These are phyloP conservation scores for Podarcis siculus DNA, from an alignment of 2,797 vertebrate genomes.

Conservation along the genomic window DNA sequence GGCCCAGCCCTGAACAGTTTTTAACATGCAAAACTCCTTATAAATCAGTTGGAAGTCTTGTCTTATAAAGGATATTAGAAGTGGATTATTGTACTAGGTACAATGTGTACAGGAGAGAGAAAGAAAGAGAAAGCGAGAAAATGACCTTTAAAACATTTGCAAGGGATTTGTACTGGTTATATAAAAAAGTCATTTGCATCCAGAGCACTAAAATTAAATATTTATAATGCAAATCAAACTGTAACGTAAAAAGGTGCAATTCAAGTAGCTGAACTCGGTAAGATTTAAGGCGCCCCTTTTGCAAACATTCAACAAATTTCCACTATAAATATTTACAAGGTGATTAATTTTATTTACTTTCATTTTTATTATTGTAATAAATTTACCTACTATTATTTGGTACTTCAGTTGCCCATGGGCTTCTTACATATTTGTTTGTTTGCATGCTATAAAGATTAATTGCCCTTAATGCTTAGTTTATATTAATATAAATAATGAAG, in stretches of 20 bases:
- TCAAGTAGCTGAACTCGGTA: neutral
- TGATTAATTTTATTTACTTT: neutral
- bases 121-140: neutral
- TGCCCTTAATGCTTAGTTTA: no score
- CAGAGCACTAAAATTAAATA: neutral
- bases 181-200: neutral
- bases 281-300: neutral
- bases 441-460: no score
- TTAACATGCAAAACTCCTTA: neutral
- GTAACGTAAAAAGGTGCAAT: neutral
- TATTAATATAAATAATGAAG: neutral
- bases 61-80: neutral
- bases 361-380: neutral
- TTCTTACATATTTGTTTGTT: neutral
- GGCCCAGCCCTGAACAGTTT: neutral
- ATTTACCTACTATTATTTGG: neutral
- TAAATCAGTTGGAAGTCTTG: slow-evolving; percentile 22
- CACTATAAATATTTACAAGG: neutral
- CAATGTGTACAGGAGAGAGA: no score
- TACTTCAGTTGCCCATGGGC: neutral
- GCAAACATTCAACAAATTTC: neutral
- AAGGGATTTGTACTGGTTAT: neutral
- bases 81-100: neutral
- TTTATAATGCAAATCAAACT: neutral
- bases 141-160: neutral